Evolutionary conservation across 2,888 invertebrate genomes (phyloP).

Genomic region (Drosophila mulleri): DNA sequence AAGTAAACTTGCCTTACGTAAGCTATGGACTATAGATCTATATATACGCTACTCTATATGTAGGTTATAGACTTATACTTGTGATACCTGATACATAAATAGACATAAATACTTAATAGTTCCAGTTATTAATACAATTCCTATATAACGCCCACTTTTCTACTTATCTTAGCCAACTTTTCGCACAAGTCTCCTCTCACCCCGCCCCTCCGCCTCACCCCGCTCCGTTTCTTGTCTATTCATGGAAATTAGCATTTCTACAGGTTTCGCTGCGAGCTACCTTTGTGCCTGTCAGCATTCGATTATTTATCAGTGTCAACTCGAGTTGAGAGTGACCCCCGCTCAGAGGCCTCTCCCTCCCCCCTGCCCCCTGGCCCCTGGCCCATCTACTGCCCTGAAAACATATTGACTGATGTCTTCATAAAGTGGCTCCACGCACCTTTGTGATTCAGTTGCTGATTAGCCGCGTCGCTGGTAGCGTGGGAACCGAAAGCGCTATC

Average conservation of each 20-base stretch:
- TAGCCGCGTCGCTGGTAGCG: slow-evolving; percentile 46
- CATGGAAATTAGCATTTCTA: slow-evolving; percentile 21
- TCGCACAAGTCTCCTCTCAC: neutral
- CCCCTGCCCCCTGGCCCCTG: neutral
- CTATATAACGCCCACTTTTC: neutral
- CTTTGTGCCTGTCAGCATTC: slow-evolving; percentile 30
- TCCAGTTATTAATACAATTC: neutral
- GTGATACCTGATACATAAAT: neutral
- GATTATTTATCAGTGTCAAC: slow-evolving; percentile 57
- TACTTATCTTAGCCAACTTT: neutral
- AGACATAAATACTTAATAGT: neutral
- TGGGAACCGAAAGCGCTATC: slow-evolving; percentile 71
- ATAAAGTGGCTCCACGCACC: slow-evolving; percentile 59
- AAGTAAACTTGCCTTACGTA: neutral
- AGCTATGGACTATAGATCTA: no score
- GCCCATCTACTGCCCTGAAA: neutral
- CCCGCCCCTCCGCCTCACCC: neutral
- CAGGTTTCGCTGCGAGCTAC: neutral
- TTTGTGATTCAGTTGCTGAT: slow-evolving; percentile 50
- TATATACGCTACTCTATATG: no score
- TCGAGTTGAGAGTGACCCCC: slow-evolving; percentile 1
- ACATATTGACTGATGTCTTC: slow-evolving; percentile 62
- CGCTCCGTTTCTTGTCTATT: neutral
- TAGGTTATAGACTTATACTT: neutral
- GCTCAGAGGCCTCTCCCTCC: no score